Conservation (phyloP, 23 tunicate species). For the Ascidia mentula region DNA sequence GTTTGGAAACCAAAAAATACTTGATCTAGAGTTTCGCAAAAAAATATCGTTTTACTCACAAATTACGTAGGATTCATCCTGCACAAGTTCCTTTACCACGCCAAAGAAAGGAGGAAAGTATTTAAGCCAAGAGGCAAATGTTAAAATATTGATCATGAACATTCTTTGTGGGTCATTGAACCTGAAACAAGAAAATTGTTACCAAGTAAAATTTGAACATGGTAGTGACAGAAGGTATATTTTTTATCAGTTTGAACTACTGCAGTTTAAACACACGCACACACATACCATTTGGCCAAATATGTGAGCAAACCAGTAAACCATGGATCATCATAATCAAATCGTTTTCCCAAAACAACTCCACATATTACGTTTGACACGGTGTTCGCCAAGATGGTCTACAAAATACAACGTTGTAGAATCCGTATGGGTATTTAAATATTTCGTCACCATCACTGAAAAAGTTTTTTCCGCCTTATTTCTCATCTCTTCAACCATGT, state of each 20-base stretch:
- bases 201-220: too few relatives aligned
- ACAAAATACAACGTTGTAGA: too few relatives aligned
- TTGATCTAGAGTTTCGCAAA: background rate
- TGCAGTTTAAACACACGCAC: too few relatives aligned
- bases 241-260: too few relatives aligned
- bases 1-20: too few relatives aligned
- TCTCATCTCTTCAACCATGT: background rate
- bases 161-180: slow-evolving; percentile 35
- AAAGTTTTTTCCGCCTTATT: background rate
- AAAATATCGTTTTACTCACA: background rate
- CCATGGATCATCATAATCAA: slow-evolving; percentile 48
- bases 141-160: background rate
- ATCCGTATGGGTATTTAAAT: too few relatives aligned
- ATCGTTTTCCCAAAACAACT: slow-evolving; percentile 37
- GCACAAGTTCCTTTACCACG: background rate
- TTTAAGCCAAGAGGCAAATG: slow-evolving; percentile 25
- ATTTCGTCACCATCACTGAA: background rate
- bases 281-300: background rate
- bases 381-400: slow-evolving; percentile 10
- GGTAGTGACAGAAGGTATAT: too few relatives aligned
- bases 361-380: slow-evolving; percentile 53
- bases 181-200: too few relatives aligned
- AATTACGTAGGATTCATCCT: background rate
- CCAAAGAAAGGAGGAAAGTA: slow-evolving; percentile 26
- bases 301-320: slow-evolving; percentile 24